These are phyloP conservation scores for Andricus grossulariae DNA, from an alignment of 1,140 invertebrate genomes.

Conservation along the genomic window DNA sequence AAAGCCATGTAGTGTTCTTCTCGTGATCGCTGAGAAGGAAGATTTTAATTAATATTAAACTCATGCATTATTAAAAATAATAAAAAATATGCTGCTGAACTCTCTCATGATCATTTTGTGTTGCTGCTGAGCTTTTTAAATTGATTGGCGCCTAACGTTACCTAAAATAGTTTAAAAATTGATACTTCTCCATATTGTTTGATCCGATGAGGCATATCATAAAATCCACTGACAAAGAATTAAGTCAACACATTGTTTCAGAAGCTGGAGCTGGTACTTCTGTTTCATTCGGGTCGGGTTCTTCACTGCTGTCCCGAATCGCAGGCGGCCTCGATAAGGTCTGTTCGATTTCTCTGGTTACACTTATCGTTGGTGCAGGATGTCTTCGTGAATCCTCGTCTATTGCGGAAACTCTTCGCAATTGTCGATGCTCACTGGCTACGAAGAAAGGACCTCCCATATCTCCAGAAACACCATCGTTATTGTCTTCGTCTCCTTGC, in stretches of 20 bases:
- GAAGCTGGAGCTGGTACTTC: constrained; percentile 69
- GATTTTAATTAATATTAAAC: no score
- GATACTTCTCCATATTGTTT: not conserved
- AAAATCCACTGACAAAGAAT: not conserved
- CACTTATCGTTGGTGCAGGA: constrained; percentile 69
- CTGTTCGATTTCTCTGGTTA: constrained; percentile 71
- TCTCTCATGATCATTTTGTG: not conserved
- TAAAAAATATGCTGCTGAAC: not conserved
- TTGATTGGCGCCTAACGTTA: not conserved
- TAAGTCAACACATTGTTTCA: constrained; percentile 72
- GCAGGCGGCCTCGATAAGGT: constrained; percentile 69
- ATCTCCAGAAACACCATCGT: constrained; percentile 62
- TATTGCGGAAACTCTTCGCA: constrained; percentile 66
- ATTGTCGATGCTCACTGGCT: constrained; percentile 62
- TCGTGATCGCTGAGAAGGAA: no score
- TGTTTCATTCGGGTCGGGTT: constrained; percentile 16
- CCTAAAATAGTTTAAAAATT: not conserved
- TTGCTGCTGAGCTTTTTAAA: not conserved
- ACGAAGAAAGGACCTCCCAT: constrained; percentile 58
- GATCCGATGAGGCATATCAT: not conserved
- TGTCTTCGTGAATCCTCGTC: constrained; percentile 67
- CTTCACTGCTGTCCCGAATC: constrained; percentile 57
- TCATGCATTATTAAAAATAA: constrained; percentile 3
- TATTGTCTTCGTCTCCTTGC: constrained; percentile 71
- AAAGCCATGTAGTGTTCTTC: not conserved